Percentiles rank a stretch among this genome's conserved stretches.
These are phyloP conservation scores for Acanthococcus lagerstroemiae DNA, from an alignment of 2,888 invertebrate genomes.

Conservation along the genomic window DNA sequence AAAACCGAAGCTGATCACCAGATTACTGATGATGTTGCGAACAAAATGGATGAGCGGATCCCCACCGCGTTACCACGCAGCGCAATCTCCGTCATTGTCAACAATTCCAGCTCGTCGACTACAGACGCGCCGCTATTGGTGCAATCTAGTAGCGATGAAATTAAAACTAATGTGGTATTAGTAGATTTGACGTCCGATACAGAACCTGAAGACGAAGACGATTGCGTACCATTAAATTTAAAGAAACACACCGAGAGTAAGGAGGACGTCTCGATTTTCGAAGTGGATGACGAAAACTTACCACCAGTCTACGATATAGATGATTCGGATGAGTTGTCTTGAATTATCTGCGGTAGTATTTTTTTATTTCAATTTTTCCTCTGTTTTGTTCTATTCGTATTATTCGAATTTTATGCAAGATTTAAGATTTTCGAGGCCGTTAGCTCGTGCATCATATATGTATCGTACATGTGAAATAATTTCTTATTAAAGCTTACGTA, in stretches of 20 bases:
- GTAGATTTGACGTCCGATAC: constrained; percentile 21
- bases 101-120: neutral
- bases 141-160: neutral
- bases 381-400: too few species aligned
- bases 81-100: neutral
- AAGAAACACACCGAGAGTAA: neutral
- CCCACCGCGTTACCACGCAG: neutral
- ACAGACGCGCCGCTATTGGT: neutral
- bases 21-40: neutral
- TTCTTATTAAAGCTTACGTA: too few species aligned
- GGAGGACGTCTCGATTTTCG: neutral
- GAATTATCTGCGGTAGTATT: too few species aligned
- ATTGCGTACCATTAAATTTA: neutral
- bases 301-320: constrained; percentile 18
- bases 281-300: neutral
- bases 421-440: too few species aligned
- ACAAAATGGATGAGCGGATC: too few species aligned
- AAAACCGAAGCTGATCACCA: neutral
- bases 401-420: too few species aligned
- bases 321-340: constrained; percentile 6
- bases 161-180: neutral
- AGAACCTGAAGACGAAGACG: neutral
- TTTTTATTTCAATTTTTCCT: too few species aligned
- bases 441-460: too few species aligned
- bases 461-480: too few species aligned